Base-by-base conservation (phyloP, 2,888 invertebrate species). In the Spicauda simplicius region DNA sequence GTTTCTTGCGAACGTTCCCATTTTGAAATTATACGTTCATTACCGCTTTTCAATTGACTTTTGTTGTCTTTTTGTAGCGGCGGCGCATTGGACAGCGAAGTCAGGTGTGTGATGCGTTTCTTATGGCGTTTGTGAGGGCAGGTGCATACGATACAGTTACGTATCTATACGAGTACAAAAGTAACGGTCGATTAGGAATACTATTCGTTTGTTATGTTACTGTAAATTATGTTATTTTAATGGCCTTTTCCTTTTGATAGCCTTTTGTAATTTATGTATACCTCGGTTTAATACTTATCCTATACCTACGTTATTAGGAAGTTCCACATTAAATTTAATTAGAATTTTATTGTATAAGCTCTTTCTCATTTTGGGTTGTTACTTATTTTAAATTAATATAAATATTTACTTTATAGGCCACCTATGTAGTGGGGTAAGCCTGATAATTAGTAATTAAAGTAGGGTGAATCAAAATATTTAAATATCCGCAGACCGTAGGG, bases 11-110 rank as follows among this genome's bases (percentile, higher is more conserved):
- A 75, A 69, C 74, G 76, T 75, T 77, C 74, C 76, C 80, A 78
- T 81, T 82, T 80, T 69, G 63, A 75, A 77, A 75, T 76, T 79
- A 74, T 64, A 72, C 71, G 74, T 73, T 72, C 73, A 76, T 77
- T 76, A 74, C 76, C 64, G 69, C 72, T 73, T 76, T 75, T 73
- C 74, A 77, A 77, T 77, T 76, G 75, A 69, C 66, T 70, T 66
- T 71, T 69, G 70, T 69, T 67, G 61, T 62, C 69, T 77, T 74
- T 77, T 75, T 77, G 68, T 68, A 48, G 63, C 60, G 48, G 50
- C 70, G 65, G 68, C 60, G 69, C 73, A 64, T 66, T 74, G 74
- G 73, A 71, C 70, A 61, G 68, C 60, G 62, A 64, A 70, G 50
- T 70, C 68, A 56, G 73, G 58, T 53, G 37, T 57, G 55, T 33